phyloP scores from a whole-genome alignment of 2,888 invertebrate species.

The Drepanosiphum platanoidis region DNA sequence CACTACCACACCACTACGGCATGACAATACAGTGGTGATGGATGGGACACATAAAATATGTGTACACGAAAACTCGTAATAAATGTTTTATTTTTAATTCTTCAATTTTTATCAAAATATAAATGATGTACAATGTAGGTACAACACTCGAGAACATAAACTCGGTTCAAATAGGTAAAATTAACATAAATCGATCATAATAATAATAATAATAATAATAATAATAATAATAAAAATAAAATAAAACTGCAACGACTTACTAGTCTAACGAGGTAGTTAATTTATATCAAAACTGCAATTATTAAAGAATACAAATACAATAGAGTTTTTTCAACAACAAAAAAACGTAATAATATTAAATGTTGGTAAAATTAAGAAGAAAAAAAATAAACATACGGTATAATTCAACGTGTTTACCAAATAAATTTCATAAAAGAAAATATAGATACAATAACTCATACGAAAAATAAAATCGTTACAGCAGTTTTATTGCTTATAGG shows the following conservation, averaged over 20 bases:
- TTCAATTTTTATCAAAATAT: conserved; percentile 31
- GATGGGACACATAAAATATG: neutral
- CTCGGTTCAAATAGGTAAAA: conserved; percentile 22
- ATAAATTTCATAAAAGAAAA: conserved; percentile 2
- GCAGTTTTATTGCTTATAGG: conserved; percentile 35
- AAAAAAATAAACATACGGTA: conserved; percentile 3
- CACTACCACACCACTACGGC: neutral
- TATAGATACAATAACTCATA: neutral
- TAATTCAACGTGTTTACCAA: neutral
- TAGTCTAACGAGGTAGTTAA: conserved; percentile 38
- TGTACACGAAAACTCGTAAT: neutral
- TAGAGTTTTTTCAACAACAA: neutral
- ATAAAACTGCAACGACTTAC: conserved; percentile 42
- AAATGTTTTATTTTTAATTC: conserved; percentile 19
- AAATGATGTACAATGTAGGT: conserved; percentile 40
- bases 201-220: conserved; percentile 46
- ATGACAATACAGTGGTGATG: neutral
- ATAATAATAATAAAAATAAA: conserved; percentile 31
- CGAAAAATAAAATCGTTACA: neutral
- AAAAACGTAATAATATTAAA: conserved; percentile 8
- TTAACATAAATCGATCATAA: conserved; percentile 36
- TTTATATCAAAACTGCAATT: conserved; percentile 7
- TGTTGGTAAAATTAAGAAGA: neutral
- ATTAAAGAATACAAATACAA: conserved; percentile 30
- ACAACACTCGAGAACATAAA: conserved; percentile 45